Conservation (phyloP, 2,888 invertebrate genomes). For the Bellardia pandia region DNA sequence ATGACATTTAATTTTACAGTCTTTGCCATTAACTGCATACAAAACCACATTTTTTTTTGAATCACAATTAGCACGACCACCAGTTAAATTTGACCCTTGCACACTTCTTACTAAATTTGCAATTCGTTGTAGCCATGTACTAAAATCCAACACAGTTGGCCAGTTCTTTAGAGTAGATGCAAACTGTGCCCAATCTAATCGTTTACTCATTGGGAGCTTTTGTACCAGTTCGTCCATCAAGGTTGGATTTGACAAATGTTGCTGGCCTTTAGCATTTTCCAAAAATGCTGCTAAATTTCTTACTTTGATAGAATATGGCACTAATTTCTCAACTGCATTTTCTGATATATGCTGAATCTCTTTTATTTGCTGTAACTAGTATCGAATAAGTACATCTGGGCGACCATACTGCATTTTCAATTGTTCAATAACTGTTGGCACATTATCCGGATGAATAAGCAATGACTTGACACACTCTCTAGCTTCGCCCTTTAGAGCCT, state of each 20-base stretch:
- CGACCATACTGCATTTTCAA: constrained; percentile 67
- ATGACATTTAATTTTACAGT: not conserved
- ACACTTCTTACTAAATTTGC: constrained; percentile 42
- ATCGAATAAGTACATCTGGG: constrained; percentile 30
- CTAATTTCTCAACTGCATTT: constrained; percentile 35
- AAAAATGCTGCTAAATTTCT: constrained; percentile 60
- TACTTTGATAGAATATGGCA: constrained; percentile 43
- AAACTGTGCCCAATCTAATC: not conserved
- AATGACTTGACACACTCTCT: not conserved
- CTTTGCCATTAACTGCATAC: constrained; percentile 6
- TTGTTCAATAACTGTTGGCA: constrained; percentile 55
- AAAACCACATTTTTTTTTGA: not conserved
- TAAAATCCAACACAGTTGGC: constrained; percentile 57
- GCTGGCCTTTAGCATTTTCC: constrained; percentile 35
- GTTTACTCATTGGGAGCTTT: not conserved
- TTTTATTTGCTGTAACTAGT: no score
- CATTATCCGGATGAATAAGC: not conserved
- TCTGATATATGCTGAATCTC: constrained; percentile 24
- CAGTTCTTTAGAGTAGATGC: constrained; percentile 32
- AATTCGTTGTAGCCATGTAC: constrained; percentile 49
- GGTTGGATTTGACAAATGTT: not conserved
- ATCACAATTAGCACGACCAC: not conserved
- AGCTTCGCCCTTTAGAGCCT: constrained; percentile 16
- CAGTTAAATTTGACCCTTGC: not conserved
- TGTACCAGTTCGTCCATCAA: not conserved